Percentiles rank a stretch among this genome's conserved stretches.
phyloP scores from a whole-genome alignment of 2,888 invertebrate genomes.

The Tolmerus cingulatus region DNA sequence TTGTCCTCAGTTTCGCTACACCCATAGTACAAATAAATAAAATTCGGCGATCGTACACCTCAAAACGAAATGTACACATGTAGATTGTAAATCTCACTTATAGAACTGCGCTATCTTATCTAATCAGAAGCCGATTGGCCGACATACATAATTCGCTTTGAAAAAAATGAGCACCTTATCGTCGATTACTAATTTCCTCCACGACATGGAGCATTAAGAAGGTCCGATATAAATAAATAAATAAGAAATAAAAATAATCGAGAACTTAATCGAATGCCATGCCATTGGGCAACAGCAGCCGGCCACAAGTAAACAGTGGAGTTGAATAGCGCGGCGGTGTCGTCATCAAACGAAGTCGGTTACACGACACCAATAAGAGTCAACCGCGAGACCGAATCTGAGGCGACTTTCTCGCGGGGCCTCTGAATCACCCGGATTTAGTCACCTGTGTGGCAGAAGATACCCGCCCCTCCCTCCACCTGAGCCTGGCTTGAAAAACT shows the following conservation, averaged over 20 bases:
- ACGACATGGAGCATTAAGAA: neutral
- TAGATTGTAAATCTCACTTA: neutral
- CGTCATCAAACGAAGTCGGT: neutral
- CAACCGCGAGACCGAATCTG: neutral
- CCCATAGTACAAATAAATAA: neutral
- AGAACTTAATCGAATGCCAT: slow-evolving; percentile 2
- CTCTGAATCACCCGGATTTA: slow-evolving; percentile 23
- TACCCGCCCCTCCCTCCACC: neutral
- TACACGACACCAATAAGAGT: neutral
- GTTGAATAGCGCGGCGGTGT: slow-evolving; percentile 3
- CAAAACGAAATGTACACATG: neutral
- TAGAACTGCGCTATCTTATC: neutral
- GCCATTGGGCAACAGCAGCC: neutral
- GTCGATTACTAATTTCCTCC: slow-evolving; percentile 14
- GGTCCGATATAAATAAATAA: neutral
- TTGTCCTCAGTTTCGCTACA: neutral
- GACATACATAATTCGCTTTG: neutral
- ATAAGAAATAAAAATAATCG: neutral
- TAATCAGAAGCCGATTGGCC: neutral
- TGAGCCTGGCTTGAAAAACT: neutral
- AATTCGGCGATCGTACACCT: neutral
- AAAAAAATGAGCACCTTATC: neutral
- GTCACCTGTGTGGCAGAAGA: slow-evolving; percentile 3
- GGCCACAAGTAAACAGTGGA: neutral
- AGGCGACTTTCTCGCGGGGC: neutral